Percentiles rank a stretch among this genome's conserved stretches.
These are phyloP conservation scores for Agrilus cyanescens DNA, from an alignment of 2,888 invertebrate genomes.

Conservation along the genomic window DNA sequence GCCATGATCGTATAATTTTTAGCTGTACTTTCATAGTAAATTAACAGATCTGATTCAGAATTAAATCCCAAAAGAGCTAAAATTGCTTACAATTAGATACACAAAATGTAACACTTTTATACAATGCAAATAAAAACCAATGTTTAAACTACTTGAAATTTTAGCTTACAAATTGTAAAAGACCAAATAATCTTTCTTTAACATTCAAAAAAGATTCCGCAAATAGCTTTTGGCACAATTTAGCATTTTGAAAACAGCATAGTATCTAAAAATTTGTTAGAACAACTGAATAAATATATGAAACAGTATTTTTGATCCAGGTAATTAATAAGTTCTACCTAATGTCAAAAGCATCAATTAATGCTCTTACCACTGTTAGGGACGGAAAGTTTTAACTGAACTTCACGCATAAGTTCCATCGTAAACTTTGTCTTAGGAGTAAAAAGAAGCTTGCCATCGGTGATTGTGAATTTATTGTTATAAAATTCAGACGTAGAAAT, in stretches of 20 bases:
- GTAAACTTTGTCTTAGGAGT: slow-evolving; percentile 25
- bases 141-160: background rate
- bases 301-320: no score
- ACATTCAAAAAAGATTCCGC: no score
- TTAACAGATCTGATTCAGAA: slow-evolving; percentile 20
- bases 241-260: no score
- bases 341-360: background rate
- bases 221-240: no score
- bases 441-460: slow-evolving; percentile 20
- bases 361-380: slow-evolving; percentile 25
- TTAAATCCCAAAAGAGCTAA: slow-evolving; percentile 23
- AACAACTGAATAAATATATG: no score
- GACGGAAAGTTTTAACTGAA: slow-evolving; percentile 24
- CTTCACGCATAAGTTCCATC: slow-evolving; percentile 22
- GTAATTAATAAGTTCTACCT: no score
- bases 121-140: background rate
- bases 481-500: slow-evolving; percentile 14
- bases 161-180: no score
- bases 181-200: no score
- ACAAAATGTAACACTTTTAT: background rate
- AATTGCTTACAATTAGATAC: slow-evolving; percentile 15
- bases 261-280: no score
- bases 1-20: slow-evolving; percentile 18
- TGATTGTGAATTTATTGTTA: slow-evolving; percentile 12
- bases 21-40: slow-evolving; percentile 18